A percentile compares a stretch with the other conserved stretches of the same genome.
These are phyloP conservation scores for Diaperis boleti DNA, from an alignment of 2,888 invertebrate species.

Conservation along the genomic window DNA sequence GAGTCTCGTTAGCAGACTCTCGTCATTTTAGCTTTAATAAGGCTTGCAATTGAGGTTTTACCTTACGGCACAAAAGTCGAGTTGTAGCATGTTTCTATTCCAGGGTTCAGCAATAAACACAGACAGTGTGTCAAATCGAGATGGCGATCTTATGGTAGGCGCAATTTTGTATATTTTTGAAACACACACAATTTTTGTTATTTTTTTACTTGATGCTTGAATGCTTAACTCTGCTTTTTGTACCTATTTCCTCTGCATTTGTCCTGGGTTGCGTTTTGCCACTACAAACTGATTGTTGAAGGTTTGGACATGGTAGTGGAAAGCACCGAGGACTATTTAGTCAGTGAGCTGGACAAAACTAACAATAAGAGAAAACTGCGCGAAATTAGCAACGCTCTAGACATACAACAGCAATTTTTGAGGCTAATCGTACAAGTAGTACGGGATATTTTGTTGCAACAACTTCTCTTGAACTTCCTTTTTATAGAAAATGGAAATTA, in stretches of 20 bases:
- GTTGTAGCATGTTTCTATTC: conserved; percentile 56
- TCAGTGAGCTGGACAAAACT: conserved; percentile 79
- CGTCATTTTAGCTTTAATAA: conserved; percentile 32
- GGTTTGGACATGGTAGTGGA: conserved; percentile 77
- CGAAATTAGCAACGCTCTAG: conserved; percentile 76
- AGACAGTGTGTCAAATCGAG: conserved; percentile 50
- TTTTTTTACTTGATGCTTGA: conserved; percentile 9
- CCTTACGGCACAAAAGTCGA: conserved; percentile 44
- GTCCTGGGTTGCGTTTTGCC: not conserved
- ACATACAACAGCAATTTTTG: conserved; percentile 82
- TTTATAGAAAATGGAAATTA: conserved; percentile 90
- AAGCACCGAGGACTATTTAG: conserved; percentile 76
- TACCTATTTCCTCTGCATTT: not conserved
- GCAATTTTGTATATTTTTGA: conserved; percentile 38
- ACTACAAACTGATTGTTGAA: conserved; percentile 55
- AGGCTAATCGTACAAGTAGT: conserved; percentile 79
- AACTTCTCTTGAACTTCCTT: not conserved
- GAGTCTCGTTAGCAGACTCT: not conserved
- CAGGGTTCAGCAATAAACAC: conserved; percentile 53
- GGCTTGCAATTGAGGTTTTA: conserved; percentile 34
- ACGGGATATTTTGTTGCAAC: too few relatives aligned
- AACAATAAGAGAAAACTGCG: conserved; percentile 79
- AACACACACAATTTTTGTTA: conserved; percentile 6
- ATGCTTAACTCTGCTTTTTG: conserved; percentile 25
- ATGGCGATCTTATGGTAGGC: conserved; percentile 56